phyloP scores from a whole-genome alignment of 2,797 vertebrate genomes.

The Lutra lutra region DNA sequence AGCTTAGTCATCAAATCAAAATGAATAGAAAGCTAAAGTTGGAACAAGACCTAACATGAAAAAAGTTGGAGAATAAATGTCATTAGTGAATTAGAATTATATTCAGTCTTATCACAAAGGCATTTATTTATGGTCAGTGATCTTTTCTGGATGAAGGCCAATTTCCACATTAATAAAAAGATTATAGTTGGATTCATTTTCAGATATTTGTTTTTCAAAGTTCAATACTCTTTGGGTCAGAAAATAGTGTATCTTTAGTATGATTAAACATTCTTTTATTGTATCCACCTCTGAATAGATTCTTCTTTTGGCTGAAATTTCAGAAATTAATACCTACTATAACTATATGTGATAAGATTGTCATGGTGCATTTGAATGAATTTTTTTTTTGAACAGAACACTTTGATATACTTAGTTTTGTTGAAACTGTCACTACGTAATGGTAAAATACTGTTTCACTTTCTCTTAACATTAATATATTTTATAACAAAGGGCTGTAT shows the following conservation, averaged over 20 bases:
- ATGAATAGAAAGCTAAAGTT: not conserved
- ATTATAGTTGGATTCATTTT: not conserved
- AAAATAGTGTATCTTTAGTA: not conserved
- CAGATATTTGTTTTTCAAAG: not conserved
- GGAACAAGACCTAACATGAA: not conserved
- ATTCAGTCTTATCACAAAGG: constrained; percentile 2
- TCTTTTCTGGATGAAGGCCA: not conserved
- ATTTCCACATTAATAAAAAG: not conserved
- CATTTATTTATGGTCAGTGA: not conserved
- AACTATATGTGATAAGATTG: not conserved
- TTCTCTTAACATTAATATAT: constrained; percentile 6
- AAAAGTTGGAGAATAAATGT: not conserved
- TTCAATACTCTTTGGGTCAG: not conserved
- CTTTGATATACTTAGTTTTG: not conserved
- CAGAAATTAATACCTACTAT: not conserved
- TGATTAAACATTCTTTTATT: not conserved
- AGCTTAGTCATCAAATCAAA: not conserved
- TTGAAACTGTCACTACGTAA: not conserved
- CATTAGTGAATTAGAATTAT: not conserved
- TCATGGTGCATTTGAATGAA: not conserved
- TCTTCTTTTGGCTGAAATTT: constrained; percentile 27
- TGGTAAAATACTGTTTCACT: not conserved
- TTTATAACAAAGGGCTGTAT: constrained; percentile 32
- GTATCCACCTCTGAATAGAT: not conserved
- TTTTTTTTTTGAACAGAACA: constrained; percentile 6